Conservation (phyloP, 2,113 vertebrate species). For the Craseonycteris thonglongyai region DNA sequence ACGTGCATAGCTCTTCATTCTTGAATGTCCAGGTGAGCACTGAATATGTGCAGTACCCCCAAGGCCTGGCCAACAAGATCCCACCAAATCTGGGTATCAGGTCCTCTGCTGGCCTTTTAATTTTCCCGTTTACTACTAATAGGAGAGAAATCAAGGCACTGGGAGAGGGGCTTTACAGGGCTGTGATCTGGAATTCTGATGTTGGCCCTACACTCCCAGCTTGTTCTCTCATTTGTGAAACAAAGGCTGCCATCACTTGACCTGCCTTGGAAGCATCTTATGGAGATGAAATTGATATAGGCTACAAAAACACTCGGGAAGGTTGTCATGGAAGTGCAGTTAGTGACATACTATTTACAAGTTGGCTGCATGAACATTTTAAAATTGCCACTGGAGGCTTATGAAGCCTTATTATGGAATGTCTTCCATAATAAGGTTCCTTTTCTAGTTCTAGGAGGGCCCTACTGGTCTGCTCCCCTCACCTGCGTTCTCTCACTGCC, state of each 20-base stretch:
- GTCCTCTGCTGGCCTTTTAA: rapidly evolving
- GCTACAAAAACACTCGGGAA: neutral
- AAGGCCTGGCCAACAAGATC: neutral
- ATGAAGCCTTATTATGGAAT: no score
- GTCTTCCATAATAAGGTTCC: neutral
- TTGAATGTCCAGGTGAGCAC: neutral
- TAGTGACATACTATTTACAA: neutral
- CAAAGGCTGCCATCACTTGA: rapidly evolving
- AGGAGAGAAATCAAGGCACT: neutral
- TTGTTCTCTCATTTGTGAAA: neutral
- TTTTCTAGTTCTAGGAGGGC: neutral
- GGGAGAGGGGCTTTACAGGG: rapidly evolving
- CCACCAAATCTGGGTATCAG: neutral
- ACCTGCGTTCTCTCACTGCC: neutral
- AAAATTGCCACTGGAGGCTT: neutral
- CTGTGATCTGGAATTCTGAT: neutral
- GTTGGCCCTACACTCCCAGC: neutral
- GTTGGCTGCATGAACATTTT: neutral
- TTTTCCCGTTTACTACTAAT: neutral
- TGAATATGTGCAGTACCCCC: rapidly evolving
- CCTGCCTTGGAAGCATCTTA: neutral
- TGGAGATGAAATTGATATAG: neutral
- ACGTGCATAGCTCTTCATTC: neutral
- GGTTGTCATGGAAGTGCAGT: neutral
- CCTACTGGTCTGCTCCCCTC: neutral